Percentiles rank a stretch among this genome's conserved stretches.
Conservation (phyloP, 2,113 vertebrate species). For the Osmerus eperlanus region DNA sequence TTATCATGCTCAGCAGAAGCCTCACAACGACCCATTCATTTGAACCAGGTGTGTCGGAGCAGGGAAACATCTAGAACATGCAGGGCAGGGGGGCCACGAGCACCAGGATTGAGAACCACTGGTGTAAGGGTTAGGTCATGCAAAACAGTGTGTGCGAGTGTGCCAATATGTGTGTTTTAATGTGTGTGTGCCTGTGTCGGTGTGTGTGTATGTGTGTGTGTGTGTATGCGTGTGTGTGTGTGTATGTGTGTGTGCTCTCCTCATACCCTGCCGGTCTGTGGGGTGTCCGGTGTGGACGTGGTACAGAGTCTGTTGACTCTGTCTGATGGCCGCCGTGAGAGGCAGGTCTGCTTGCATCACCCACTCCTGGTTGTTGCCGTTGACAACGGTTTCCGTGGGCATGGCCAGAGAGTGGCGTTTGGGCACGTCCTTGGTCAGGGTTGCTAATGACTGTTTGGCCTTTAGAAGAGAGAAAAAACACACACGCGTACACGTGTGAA, state of each 20-base stretch:
- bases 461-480: slow-evolving; percentile 46
- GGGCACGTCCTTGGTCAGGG: slow-evolving; percentile 95
- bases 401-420: slow-evolving; percentile 96
- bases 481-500: slow-evolving; percentile 27
- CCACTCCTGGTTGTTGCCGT: slow-evolving; percentile 99
- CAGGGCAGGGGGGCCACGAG: too few species aligned
- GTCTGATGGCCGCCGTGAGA: slow-evolving; percentile 93
- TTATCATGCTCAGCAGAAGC: too few species aligned
- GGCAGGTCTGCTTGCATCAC: slow-evolving; percentile 96
- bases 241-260: neutral
- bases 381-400: slow-evolving; percentile 92
- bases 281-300: slow-evolving; percentile 86
- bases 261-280: slow-evolving; percentile 89
- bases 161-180: slow-evolving; percentile 3
- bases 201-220: neutral
- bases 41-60: too few species aligned
- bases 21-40: too few species aligned
- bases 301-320: slow-evolving; percentile 98
- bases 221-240: slow-evolving; percentile 2
- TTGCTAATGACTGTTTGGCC: slow-evolving; percentile 97
- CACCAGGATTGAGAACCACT: neutral
- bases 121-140: neutral
- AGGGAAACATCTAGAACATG: too few species aligned
- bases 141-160: neutral
- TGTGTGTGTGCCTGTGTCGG: neutral